Percentiles rank a stretch among this genome's conserved stretches.
Evolutionary conservation across 2,113 vertebrate genomes (phyloP).

Genomic region (Takifugu bimaculatus): DNA sequence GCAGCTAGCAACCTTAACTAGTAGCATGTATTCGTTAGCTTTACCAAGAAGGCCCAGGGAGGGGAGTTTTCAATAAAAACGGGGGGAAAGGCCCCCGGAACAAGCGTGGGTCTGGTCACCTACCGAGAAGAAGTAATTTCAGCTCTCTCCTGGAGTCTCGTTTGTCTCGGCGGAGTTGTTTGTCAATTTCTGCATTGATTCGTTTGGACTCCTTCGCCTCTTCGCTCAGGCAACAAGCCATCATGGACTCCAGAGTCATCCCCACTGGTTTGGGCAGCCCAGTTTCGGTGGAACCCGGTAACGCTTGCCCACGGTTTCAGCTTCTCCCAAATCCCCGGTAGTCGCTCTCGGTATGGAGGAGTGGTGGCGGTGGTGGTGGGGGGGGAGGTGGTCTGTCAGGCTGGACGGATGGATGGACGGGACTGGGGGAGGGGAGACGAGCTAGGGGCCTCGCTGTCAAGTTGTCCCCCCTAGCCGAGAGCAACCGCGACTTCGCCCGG

Average conservation of each 20-base stretch:
- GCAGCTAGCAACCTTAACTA: slow-evolving; percentile 58
- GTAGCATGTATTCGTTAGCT: slow-evolving; percentile 58
- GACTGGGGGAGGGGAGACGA: slow-evolving; percentile 52
- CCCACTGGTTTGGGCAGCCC: slow-evolving; percentile 71
- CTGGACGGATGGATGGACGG: slow-evolving; percentile 36
- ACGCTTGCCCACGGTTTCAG: slow-evolving; percentile 45
- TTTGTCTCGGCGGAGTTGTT: slow-evolving; percentile 95
- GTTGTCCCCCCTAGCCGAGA: slow-evolving; percentile 68
- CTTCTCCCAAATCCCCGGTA: slow-evolving; percentile 25
- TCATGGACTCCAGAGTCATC: slow-evolving; percentile 96
- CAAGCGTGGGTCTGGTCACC: slow-evolving; percentile 20
- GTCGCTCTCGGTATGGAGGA: slow-evolving; percentile 41
- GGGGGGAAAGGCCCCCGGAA: slow-evolving; percentile 15
- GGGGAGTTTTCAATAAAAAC: slow-evolving; percentile 22
- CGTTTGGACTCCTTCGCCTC: slow-evolving; percentile 98
- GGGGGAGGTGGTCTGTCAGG: slow-evolving; percentile 30
- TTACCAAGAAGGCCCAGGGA: slow-evolving; percentile 56
- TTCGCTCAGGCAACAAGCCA: slow-evolving; percentile 98
- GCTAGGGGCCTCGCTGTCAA: slow-evolving; percentile 73
- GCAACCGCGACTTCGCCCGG: slow-evolving; percentile 60
- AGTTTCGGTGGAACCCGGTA: slow-evolving; percentile 62
- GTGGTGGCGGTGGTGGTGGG: too few relatives aligned
- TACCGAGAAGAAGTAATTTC: slow-evolving; percentile 92
- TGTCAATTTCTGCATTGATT: slow-evolving; percentile 98
- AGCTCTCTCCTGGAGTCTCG: slow-evolving; percentile 90